phyloP scores from a whole-genome alignment of 2,888 invertebrate genomes.

The Rhaphigaster nebulosa region DNA sequence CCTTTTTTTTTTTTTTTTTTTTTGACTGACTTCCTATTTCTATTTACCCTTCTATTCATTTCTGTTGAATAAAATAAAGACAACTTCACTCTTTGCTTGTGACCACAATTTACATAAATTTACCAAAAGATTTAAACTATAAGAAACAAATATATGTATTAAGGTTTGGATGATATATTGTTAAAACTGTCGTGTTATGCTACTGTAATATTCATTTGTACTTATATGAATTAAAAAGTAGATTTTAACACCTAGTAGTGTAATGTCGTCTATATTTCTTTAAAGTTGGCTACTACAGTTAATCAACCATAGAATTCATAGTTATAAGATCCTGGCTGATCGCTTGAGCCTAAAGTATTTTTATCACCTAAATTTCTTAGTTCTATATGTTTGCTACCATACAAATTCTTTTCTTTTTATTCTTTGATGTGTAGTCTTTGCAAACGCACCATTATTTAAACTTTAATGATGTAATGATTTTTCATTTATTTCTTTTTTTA shows the following conservation, averaged over 20 bases:
- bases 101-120: constrained; percentile 55
- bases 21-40: background rate
- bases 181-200: constrained; percentile 64
- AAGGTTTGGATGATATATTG: constrained; percentile 22
- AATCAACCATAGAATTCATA: constrained; percentile 20
- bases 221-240: constrained; percentile 60
- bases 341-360: constrained; percentile 58
- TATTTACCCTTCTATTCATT: background rate
- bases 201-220: constrained; percentile 60
- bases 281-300: constrained; percentile 54
- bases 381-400: constrained; percentile 30
- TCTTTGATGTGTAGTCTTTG: constrained; percentile 55
- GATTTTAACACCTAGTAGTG: constrained; percentile 58
- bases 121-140: background rate
- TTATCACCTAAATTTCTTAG: constrained; percentile 45
- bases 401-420: constrained; percentile 21
- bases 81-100: background rate
- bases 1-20: background rate
- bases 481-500: background rate
- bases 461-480: background rate
- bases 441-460: constrained; percentile 47
- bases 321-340: background rate
- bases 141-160: background rate
- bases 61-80: background rate
- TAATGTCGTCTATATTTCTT: constrained; percentile 51